Evolutionary conservation across 1,140 invertebrate species (phyloP).

Genomic region (Panagrolaimus sp.): DNA sequence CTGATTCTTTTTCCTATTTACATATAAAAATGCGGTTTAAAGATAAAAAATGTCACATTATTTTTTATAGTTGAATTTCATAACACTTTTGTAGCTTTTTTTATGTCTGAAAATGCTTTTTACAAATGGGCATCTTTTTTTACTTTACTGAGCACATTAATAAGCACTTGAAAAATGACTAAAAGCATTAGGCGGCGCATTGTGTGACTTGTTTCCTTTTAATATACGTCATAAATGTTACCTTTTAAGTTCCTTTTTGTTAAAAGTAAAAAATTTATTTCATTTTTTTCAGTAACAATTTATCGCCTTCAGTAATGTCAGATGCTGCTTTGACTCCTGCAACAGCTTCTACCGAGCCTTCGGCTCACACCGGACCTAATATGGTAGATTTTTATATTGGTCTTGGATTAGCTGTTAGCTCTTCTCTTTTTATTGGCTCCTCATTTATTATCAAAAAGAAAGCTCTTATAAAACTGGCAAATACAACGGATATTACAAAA

Average conservation of each 20-base stretch:
- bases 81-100: too few relatives aligned
- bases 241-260: background rate
- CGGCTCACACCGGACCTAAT: constrained; percentile 18
- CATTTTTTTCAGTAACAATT: background rate
- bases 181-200: background rate
- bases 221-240: background rate
- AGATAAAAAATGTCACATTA: too few relatives aligned
- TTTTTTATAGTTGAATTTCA: too few relatives aligned
- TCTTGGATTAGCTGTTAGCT: constrained; percentile 72
- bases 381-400: constrained; percentile 71
- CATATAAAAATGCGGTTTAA: too few relatives aligned
- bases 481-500: constrained; percentile 65
- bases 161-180: background rate
- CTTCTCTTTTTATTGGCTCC: constrained; percentile 80
- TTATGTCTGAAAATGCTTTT: background rate
- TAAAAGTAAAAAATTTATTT: background rate
- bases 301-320: background rate
- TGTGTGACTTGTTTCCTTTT: background rate
- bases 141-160: background rate
- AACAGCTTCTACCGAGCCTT: background rate
- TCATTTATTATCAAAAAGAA: constrained; percentile 96
- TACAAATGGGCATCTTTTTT: background rate
- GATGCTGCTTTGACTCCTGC: background rate
- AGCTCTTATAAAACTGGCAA: constrained; percentile 72
- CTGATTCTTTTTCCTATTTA: too few relatives aligned